A percentile compares a stretch with the other conserved stretches of the same genome.
phyloP scores from a whole-genome alignment of 1,140 invertebrate species.

The Heterodera schachtii region DNA sequence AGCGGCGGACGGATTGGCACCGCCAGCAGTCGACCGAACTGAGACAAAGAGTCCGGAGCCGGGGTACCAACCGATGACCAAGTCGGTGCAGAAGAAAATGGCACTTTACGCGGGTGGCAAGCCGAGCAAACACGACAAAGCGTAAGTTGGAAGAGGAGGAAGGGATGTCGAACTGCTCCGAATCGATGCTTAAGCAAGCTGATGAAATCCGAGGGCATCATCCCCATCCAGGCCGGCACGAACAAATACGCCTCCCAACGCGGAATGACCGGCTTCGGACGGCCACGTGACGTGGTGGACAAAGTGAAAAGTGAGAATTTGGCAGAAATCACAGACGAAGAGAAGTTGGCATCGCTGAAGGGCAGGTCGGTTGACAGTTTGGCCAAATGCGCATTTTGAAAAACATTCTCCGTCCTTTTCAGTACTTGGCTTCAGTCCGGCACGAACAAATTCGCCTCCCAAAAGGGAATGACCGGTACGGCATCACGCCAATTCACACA shows the following conservation, averaged over 20 bases:
- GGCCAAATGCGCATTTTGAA: neutral
- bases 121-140: constrained; percentile 58
- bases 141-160: constrained; percentile 7
- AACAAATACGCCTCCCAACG: constrained; percentile 66
- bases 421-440: constrained; percentile 65
- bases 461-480: constrained; percentile 61
- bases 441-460: constrained; percentile 65
- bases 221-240: constrained; percentile 65
- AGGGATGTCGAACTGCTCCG: neutral
- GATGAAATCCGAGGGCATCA: constrained; percentile 63
- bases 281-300: constrained; percentile 64
- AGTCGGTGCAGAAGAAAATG: constrained; percentile 43
- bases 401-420: neutral
- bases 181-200: constrained; percentile 47
- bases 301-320: constrained; percentile 61
- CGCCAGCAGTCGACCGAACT: neutral
- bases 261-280: constrained; percentile 65
- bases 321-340: constrained; percentile 60
- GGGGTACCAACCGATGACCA: constrained; percentile 21
- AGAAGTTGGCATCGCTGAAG: constrained; percentile 61
- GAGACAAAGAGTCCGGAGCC: constrained; percentile 17
- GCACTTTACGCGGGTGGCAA: constrained; percentile 59
- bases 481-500: neutral
- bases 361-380: neutral
- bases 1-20: neutral